Evolutionary conservation across 2,888 invertebrate genomes (phyloP), one percentile per base, ranked within the genome.

Genomic region (Druceiella hillmani): DNA sequence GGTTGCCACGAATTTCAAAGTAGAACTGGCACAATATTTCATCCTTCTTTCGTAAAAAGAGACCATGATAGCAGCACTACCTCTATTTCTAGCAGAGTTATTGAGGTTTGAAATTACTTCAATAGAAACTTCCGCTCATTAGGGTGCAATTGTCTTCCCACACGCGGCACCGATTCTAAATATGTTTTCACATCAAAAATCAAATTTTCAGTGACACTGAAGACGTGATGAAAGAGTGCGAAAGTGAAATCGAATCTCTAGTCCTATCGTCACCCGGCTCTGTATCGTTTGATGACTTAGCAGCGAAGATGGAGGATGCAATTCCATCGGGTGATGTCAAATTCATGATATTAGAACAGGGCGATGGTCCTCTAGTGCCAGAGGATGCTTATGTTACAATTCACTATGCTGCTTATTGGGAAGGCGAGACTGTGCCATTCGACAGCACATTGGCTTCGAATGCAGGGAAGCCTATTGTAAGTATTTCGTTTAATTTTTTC

Each of bases 401-500:
- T 1, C 70, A 70, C 20, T 66, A 69, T 10, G 66, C 70, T 0
- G 68, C 64, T 0, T 70, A 69, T 28, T 69, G 65, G 56, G 70
- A 70, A 41, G 59, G 58, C 2, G 56, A 57, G 0, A 59, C 50
- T 0, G 57, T 67, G 17, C 67, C 70, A 0, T 70, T 70, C n/a
- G 70, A 70, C 35, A 64, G 61, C 0, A 61, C 67, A 0, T 55
- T 68, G 1, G 64, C 63, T 1, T 62, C 59, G 58, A 63, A 62
- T 13, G 43, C 36, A 3, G 65, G 64, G 0, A 46, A 47, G 0
- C 66, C 66, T 0, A 40, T 54, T 45, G 69, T 69, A 43, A 55
- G 52, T 46, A n/a, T 17, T 4, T 16, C 10, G 10, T 22, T 5
- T 4, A 11, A n/a, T 15, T 30, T 4, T 6, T n/a, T 27, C 10